These are phyloP conservation scores for Theodoxus fluviatilis DNA, from an alignment of 2,888 invertebrate species.

Conservation along the genomic window DNA sequence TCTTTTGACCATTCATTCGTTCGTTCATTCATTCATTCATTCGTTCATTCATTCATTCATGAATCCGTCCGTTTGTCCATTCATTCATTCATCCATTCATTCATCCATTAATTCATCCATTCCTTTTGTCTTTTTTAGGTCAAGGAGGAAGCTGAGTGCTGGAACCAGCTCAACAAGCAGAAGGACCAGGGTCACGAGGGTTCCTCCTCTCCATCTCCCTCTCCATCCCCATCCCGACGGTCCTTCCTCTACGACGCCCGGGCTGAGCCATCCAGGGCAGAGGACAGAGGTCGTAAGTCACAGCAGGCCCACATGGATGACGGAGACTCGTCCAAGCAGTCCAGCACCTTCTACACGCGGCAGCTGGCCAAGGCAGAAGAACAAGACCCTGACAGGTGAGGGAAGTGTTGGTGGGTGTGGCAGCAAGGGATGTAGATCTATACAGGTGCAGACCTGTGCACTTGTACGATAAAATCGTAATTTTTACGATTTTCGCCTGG, in stretches of 20 bases:
- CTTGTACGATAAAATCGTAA: too few relatives aligned
- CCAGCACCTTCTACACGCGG: constrained; percentile 46
- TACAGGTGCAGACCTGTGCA: too few relatives aligned
- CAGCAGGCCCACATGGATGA: constrained; percentile 51
- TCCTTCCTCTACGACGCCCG: constrained; percentile 27
- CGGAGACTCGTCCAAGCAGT: constrained; percentile 28
- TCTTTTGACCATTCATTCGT: too few relatives aligned
- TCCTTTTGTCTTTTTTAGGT: constrained; percentile 36
- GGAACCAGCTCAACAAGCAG: constrained; percentile 37
- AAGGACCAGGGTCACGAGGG: constrained; percentile 21
- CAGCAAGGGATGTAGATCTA: too few relatives aligned
- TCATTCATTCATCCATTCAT: neutral
- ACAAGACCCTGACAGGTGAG: constrained; percentile 47
- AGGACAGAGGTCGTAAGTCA: constrained; percentile 6
- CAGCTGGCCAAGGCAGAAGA: constrained; percentile 48
- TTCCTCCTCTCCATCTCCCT: too few relatives aligned
- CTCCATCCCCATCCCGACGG: constrained; percentile 26
- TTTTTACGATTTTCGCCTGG: too few relatives aligned
- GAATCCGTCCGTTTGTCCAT: too few relatives aligned
- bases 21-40: too few relatives aligned
- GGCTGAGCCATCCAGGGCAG: neutral
- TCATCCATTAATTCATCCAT: neutral
- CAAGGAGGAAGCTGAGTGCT: constrained; percentile 54
- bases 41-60: too few relatives aligned
- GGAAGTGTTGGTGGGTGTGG: neutral